phyloP scores from a whole-genome alignment of 2,113 vertebrate genomes.

The Zosterops japonicus region DNA sequence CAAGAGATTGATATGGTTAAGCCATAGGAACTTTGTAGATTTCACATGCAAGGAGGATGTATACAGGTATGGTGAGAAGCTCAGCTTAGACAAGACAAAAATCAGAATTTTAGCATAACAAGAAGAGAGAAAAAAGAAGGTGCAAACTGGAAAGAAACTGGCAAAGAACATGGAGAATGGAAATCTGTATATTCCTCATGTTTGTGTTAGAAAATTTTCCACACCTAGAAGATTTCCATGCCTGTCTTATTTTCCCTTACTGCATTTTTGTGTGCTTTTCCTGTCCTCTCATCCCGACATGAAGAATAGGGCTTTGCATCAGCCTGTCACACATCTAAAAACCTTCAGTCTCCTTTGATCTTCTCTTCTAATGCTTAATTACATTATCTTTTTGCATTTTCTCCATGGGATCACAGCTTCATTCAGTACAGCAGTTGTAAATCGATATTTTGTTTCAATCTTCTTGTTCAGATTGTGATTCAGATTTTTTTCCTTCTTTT shows the following conservation, averaged over 20 bases:
- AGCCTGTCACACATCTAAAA: not conserved
- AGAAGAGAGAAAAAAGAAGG: not conserved
- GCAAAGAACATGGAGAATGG: not conserved
- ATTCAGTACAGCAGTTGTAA: not conserved
- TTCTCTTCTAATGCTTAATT: not conserved
- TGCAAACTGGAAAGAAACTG: not conserved
- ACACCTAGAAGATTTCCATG: not conserved
- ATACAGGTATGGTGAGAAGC: not conserved
- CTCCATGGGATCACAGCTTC: not conserved
- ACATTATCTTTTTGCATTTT: not conserved
- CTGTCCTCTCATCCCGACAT: not conserved
- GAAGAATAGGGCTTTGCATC: not conserved
- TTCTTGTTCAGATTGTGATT: not conserved
- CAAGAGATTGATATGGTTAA: not conserved
- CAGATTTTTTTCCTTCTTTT: not conserved
- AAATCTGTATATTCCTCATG: not conserved
- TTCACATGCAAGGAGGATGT: not conserved
- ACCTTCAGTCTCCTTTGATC: not conserved
- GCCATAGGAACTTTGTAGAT: rapidly evolving
- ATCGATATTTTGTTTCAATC: not conserved
- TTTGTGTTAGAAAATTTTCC: not conserved
- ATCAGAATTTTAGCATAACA: not conserved
- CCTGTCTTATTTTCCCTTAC: not conserved
- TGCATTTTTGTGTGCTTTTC: not conserved
- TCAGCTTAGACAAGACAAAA: not conserved